Base-by-base conservation (phyloP, 2,113 vertebrate genomes). In the Nanorana parkeri region DNA sequence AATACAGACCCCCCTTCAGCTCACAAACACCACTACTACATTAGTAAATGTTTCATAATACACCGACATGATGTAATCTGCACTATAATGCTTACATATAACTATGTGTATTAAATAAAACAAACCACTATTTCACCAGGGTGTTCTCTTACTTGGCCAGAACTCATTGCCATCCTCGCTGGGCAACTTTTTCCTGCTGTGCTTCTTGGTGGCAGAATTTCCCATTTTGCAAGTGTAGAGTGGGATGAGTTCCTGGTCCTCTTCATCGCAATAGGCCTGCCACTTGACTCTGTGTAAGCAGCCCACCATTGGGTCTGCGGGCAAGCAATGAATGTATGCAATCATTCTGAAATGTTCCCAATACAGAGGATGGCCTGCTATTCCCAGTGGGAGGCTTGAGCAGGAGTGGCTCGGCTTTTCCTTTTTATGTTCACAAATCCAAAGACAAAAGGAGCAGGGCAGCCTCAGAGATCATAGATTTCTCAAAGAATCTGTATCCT, bases 301-400 rank as follows among this genome's bases (percentile, higher is more conserved):
- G 78, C 91, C 91, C 85, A 94, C 91, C 91, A 88, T 91, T 0
- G 91, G 92, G 66, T 92, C 91, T 1, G 89, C 75, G 24, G 91
- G 91, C 89, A 96, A 90, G 89, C 93, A 94, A 75, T 88, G 94
- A 86, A 93, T 90, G 85, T 94, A 94, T 90, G 94, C 91, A 84
- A 94, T 94, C 94, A 95, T 96, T 90, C 87, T 89, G 88, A 85
- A 87, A 87, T 84, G 86, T 72, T 60, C 83, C 87, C 90, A 87
- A 41, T 29, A 26, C 63, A 67, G 82, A 84, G 78, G 87, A 88
- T 87, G 85, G 80, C 85, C 86, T 24, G 89, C 88, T 88, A 92
- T 90, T 90, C 88, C 85, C 86, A 87, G 0, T 87, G 88, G 86
- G 84, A 66, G 83, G 87, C 11, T 75, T 60, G 81, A 89, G 89